Evolutionary conservation across 2,888 invertebrate genomes (phyloP).

Genomic region (Agrilus biguttatus): DNA sequence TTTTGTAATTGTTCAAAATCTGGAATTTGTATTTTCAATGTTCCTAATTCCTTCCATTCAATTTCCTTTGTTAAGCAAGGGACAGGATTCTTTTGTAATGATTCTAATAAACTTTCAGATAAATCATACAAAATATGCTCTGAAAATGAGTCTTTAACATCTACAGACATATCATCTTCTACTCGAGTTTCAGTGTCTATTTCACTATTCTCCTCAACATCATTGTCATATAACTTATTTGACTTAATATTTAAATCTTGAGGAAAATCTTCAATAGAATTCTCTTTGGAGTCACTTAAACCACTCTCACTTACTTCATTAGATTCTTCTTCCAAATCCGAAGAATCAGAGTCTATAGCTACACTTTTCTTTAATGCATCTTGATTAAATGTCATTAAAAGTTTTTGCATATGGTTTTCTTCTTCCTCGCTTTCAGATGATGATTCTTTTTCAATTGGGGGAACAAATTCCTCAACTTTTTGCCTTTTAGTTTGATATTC

Average conservation of each 20-base stretch:
- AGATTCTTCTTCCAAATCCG: slow-evolving; percentile 13
- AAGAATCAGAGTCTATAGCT: slow-evolving; percentile 26
- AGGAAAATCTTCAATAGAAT: slow-evolving; percentile 8
- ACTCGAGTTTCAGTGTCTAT: slow-evolving; percentile 21
- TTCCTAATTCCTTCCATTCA: slow-evolving; percentile 50
- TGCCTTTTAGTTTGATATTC: slow-evolving; percentile 2
- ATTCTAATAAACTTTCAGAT: slow-evolving; percentile 44
- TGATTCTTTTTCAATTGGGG: slow-evolving; percentile 4
- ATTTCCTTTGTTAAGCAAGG: slow-evolving; percentile 28
- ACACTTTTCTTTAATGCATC: slow-evolving; percentile 13
- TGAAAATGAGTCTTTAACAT: slow-evolving; percentile 46
- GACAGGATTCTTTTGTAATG: slow-evolving; percentile 38
- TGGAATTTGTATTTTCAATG: slow-evolving; percentile 45
- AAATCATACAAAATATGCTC: slow-evolving; percentile 56
- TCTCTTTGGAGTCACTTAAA: slow-evolving; percentile 17
- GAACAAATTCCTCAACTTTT: slow-evolving; percentile 1
- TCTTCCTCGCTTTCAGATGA: slow-evolving; percentile 11
- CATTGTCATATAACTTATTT: slow-evolving; percentile 2
- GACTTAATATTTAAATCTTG: slow-evolving; percentile 5
- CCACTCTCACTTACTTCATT: slow-evolving; percentile 12
- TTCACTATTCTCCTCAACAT: slow-evolving; percentile 3
- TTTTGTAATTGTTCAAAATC: slow-evolving; percentile 21
- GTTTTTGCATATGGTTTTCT: slow-evolving; percentile 16
- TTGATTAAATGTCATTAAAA: slow-evolving; percentile 15
- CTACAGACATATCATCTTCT: slow-evolving; percentile 22